Percentiles rank a stretch among this genome's conserved stretches.
Evolutionary conservation across 2,888 invertebrate genomes (phyloP).

Genomic region (Drosophila acutilabella): DNA sequence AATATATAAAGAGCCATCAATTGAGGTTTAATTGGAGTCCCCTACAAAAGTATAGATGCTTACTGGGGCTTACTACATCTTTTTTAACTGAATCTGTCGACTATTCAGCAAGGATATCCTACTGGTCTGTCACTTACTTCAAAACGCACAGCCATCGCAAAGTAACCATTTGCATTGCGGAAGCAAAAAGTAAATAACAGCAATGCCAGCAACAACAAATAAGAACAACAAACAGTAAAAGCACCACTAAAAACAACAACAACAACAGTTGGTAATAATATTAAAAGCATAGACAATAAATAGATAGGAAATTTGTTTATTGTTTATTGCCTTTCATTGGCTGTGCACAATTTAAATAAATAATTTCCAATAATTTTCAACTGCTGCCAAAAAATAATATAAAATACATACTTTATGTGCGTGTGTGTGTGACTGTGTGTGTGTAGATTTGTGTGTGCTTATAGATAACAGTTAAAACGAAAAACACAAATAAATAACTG

Average conservation of each 20-base stretch:
- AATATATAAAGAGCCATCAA: too few relatives aligned
- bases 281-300: slow-evolving; percentile 25
- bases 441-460: neutral
- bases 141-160: neutral
- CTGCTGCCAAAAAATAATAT: slow-evolving; percentile 24
- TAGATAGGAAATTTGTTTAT: slow-evolving; percentile 51
- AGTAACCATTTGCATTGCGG: neutral
- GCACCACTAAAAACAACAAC: slow-evolving; percentile 3
- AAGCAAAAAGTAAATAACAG: slow-evolving; percentile 16
- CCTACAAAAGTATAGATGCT: too few relatives aligned
- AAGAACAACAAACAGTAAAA: neutral
- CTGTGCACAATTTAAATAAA: slow-evolving; percentile 58
- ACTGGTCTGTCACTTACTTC: neutral
- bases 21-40: too few relatives aligned
- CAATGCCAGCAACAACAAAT: slow-evolving; percentile 2
- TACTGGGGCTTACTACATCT: too few relatives aligned
- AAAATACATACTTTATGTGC: slow-evolving; percentile 8
- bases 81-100: too few relatives aligned
- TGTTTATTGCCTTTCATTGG: slow-evolving; percentile 51
- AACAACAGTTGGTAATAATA: slow-evolving; percentile 11
- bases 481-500: slow-evolving; percentile 9
- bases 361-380: slow-evolving; percentile 60
- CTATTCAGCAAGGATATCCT: neutral
- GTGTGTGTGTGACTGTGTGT: neutral
- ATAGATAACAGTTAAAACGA: slow-evolving; percentile 2